Evolutionary conservation across 1,140 invertebrate genomes (phyloP), one percentile per base, ranked within the genome.

Genomic region (Carcinoscorpius rotundicauda): DNA sequence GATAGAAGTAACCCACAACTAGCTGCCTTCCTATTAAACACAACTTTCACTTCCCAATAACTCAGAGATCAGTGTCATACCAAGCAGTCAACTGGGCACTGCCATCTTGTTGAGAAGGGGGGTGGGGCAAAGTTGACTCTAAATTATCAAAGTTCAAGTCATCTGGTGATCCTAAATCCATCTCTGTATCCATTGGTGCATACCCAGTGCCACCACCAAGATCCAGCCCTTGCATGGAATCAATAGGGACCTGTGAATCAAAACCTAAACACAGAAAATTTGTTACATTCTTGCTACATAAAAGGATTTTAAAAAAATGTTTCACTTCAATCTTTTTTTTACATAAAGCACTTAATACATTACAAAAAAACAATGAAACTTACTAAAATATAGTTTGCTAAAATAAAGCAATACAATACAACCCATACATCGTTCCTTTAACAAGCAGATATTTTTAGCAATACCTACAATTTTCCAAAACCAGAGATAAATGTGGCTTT

Each of bases 31-130:
- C 29, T 29, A 29, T 29, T 29, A 29, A 29, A 29, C 29, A 29
- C 29, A 29, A 29, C 29, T 29, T 29, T 29, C 29, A 29, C 29
- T 29, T 29, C 29, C 29, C 29, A 29, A 29, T 29, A 49, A 53
- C 58, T 75, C 87, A 97, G 72, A 96, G 85, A 78, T 96, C 93
- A 68, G 93, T 96, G 78, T 97, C 93, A 80, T 94, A 95, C 93
- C 93, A 95, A 71, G 91, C 89, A 69, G 91, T 89, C 63, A 91
- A 85, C 74, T 93, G 89, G 75, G 87, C 89, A 78, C 92, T 90
- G 75, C 92, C 90, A 61, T 91, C 89, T 58, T 90, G 91, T 60
- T 79, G 78, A 70, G 89, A 87, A 61, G 88, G 87, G 75, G 90
- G 84, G 62, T 71, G 70, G 11, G 71, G 70, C 51, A 75, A 66